Conservation (phyloP, 2,888 invertebrate genomes). For the Terebella lapidaria region DNA sequence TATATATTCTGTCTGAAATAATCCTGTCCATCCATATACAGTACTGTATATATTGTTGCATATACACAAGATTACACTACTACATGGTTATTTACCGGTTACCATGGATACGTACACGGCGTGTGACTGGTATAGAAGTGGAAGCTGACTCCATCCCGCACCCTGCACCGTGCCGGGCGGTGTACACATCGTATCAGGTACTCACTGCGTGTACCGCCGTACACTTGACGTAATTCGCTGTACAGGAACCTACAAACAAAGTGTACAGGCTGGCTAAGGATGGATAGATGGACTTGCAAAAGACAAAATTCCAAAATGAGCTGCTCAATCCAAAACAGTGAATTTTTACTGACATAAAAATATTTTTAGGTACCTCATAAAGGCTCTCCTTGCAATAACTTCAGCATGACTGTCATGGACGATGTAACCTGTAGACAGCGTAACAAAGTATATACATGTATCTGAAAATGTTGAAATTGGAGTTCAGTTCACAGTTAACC, state of each 20-base stretch:
- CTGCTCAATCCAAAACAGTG: neutral
- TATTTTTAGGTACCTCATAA: conserved; percentile 63
- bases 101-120: conserved; percentile 9
- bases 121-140: conserved; percentile 67
- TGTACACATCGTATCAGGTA: conserved; percentile 26
- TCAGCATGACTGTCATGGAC: conserved; percentile 92
- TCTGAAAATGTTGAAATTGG: neutral
- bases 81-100: too few species aligned
- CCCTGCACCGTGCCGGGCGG: conserved; percentile 27
- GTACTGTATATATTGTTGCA: too few species aligned
- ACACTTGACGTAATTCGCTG: conserved; percentile 28
- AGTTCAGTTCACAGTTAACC: too few species aligned
- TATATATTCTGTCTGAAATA: too few species aligned
- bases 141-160: conserved; percentile 64
- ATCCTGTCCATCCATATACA: too few species aligned
- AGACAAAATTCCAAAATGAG: neutral
- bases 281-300: too few species aligned
- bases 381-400: conserved; percentile 75
- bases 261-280: too few species aligned
- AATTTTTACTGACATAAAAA: neutral
- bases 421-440: conserved; percentile 56
- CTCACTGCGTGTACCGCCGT: conserved; percentile 25
- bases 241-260: conserved; percentile 39
- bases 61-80: too few species aligned
- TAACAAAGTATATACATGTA: neutral